Evolutionary conservation across 1,140 invertebrate genomes (phyloP), one percentile per base, ranked within the genome.

Genomic region (Temnothorax curvispinosus): DNA sequence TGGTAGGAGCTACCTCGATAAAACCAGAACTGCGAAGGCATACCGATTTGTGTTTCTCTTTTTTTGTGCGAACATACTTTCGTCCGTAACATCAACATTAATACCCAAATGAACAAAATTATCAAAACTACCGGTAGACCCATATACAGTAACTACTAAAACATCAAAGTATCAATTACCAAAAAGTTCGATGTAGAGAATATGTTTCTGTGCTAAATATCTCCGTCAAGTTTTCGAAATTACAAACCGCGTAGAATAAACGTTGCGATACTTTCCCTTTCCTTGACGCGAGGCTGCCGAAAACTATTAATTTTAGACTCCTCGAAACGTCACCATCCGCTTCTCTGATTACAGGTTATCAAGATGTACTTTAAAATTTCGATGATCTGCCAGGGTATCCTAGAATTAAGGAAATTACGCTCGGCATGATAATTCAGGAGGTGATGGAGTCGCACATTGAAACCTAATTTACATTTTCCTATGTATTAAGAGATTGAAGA

Each of bases 1-100:
- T 93, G 92, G 91, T 91, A 93, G 92, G 92, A 90, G 91, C 89
- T 90, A 90, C 69, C 87, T 90, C 77, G 87, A 91, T 90, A 91
- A 91, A 93, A 91, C 82, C 89, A 92, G 90, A 92, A 91, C 88
- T 91, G 89, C 89, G 69, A 91, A 88, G 47, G 67, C 75, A 72
- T 54, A 76, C 9, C 50, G 56, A 90, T 64, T 76, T 67, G 18
- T 67, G 47, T 50, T 81, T 86, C 60, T 87, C 78, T 21, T 21
- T 27, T 69, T 78, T 69, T 27, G 3, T 9, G 6, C 35, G 13
- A 62, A 35, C 21, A 18, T 13, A 58, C 56, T 82, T 75, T 87
- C 62, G 11, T 65, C 21, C 44, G 9, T 41, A 38, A 60, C 15
- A 21, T 18, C 5, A 15, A 21, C 27, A 38, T 82, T 44, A 58